Base-by-base conservation (phyloP, 2,797 vertebrate species). In the Hozukius guyotensis region DNA sequence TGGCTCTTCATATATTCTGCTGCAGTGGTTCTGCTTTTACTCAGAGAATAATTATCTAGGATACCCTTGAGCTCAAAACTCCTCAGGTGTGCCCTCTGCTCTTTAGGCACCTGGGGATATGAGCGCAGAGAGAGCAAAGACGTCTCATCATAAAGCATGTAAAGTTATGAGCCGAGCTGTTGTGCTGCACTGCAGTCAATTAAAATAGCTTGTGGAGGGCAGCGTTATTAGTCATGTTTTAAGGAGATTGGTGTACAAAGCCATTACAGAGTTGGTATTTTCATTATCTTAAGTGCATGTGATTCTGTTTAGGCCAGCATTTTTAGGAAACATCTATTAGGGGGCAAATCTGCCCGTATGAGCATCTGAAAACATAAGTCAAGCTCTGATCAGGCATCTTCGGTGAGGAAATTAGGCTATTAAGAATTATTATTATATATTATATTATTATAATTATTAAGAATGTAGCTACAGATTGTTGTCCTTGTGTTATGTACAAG, bases 251-350 rank as follows among this genome's bases (percentile, higher is more conserved):
- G 70, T 76, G 74, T 72, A 74, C 73, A 65, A 34, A 75, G 71
- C 76, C 34, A 88, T 72, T 78, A 81, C 75, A 66, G 61, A 81
- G 78, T 62, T 64, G 85, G 87, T 86, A 87, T 83, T 91, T 88
- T 93, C 83, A 95, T 95, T 92, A 92, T 67, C 72, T 79, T 89
- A 88, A 94, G 92, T 94, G 89, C 76, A 73, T 59, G 75, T 80
- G 65, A 87, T 92, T 93, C 88, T 89, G 92, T 91, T 85, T 86
- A 81, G 64, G 71, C 55, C 77, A 82, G 85, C 82, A 85, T 88
- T 89, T 92, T 87, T 68, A 78, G 49, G 14, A 75, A 81, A 76
- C 66, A 83, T 80, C 52, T 85, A 78, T 66, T 67, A 73, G 38
- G 38, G 72, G 65, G 46, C 49, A 72, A 78, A 70, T 81, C 62